Percentiles rank a stretch among this genome's conserved stretches.
These are phyloP conservation scores for Dallia pectoralis DNA, from an alignment of 2,797 vertebrate genomes.

Conservation along the genomic window DNA sequence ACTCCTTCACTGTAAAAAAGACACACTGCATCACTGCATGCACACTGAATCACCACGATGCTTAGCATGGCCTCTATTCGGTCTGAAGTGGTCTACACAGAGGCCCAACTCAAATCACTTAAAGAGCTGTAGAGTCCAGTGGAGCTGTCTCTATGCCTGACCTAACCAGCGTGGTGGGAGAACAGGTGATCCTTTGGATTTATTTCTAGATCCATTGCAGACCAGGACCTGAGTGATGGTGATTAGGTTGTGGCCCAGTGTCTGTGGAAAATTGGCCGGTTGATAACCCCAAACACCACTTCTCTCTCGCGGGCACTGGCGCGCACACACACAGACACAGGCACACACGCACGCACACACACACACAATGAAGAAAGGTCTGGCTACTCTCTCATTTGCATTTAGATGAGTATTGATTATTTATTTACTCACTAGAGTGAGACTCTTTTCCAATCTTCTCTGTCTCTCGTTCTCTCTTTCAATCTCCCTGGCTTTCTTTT, in stretches of 20 bases:
- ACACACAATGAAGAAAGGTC: slow-evolving; percentile 69
- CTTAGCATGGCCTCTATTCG: background rate
- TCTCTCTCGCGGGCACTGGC: background rate
- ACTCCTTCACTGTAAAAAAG: too few species aligned
- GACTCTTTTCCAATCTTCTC: slow-evolving; percentile 88
- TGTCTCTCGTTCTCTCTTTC: slow-evolving; percentile 31
- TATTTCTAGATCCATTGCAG: slow-evolving; percentile 55
- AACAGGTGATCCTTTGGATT: slow-evolving; percentile 86
- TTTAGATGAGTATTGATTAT: slow-evolving; percentile 95
- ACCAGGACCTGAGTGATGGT: slow-evolving; percentile 79
- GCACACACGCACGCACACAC: slow-evolving; percentile 1
- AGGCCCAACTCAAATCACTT: background rate
- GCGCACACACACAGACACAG: background rate
- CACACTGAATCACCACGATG: too few species aligned
- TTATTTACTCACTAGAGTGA: slow-evolving; percentile 86
- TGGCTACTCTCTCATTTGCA: slow-evolving; percentile 85
- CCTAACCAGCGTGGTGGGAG: slow-evolving; percentile 5
- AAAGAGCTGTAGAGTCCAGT: background rate
- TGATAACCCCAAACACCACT: slow-evolving; percentile 78
- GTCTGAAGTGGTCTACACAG: background rate
- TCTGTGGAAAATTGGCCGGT: slow-evolving; percentile 83
- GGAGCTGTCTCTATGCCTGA: background rate
- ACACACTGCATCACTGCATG: too few species aligned
- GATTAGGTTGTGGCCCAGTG: slow-evolving; percentile 82
- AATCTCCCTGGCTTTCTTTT: background rate